phyloP scores from a whole-genome alignment of 2,113 vertebrate species.

The Geococcyx californianus region DNA sequence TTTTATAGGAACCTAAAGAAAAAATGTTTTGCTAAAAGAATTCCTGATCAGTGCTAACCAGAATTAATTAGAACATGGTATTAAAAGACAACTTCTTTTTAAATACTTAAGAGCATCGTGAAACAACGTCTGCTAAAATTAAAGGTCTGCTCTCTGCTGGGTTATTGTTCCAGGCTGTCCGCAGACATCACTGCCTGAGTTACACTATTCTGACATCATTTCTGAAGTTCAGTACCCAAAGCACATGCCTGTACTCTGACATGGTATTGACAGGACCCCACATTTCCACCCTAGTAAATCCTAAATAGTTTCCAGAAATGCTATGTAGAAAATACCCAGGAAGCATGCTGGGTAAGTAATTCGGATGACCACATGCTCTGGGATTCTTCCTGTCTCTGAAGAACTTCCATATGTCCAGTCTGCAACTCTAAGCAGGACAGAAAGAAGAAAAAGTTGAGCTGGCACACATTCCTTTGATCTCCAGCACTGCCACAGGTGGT shows the following conservation, averaged over 20 bases:
- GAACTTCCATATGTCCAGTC: conserved; percentile 45
- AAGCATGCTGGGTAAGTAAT: neutral
- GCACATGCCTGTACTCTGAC: conserved; percentile 6
- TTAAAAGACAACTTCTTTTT: neutral
- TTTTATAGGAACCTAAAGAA: conserved; percentile 5
- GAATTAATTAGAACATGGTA: conserved; percentile 3
- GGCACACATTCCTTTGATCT: neutral
- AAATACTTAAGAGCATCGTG: neutral
- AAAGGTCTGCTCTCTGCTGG: conserved; percentile 7
- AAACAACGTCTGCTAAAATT: conserved; percentile 1
- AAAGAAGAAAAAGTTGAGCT: neutral
- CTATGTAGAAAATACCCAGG: neutral
- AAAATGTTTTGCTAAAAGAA: neutral
- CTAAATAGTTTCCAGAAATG: conserved; percentile 43
- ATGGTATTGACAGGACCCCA: conserved; percentile 33
- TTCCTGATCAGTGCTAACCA: neutral
- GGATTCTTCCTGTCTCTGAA: conserved; percentile 41
- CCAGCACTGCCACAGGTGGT: neutral
- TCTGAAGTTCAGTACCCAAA: conserved; percentile 27
- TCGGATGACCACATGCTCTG: neutral
- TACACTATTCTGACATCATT: conserved; percentile 35
- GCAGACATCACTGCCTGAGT: conserved; percentile 6
- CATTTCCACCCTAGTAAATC: conserved; percentile 39
- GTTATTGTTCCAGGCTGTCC: conserved; percentile 41
- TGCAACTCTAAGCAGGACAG: neutral